These are phyloP conservation scores for Petrolisthes manimaculis DNA, from an alignment of 2,888 invertebrate genomes.

Conservation along the genomic window DNA sequence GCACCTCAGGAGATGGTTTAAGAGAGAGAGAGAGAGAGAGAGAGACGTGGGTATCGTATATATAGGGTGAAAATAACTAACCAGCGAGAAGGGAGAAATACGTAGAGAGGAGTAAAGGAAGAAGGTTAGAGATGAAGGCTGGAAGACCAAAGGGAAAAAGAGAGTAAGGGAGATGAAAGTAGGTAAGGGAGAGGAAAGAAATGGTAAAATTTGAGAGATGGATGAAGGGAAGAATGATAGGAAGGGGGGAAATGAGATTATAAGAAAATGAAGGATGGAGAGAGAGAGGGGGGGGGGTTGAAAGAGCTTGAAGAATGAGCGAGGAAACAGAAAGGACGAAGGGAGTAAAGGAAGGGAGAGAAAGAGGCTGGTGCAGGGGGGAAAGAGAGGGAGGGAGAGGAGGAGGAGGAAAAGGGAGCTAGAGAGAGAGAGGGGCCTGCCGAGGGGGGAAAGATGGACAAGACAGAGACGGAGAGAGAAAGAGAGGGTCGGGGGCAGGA, in stretches of 20 bases:
- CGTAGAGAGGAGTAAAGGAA: constrained; percentile 27
- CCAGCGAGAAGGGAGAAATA: constrained; percentile 5
- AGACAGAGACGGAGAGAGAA: neutral
- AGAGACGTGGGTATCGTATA: constrained; percentile 14
- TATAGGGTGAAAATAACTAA: constrained; percentile 22
- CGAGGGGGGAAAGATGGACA: neutral
- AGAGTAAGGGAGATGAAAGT: constrained; percentile 1
- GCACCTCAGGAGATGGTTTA: neutral
- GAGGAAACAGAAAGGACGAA: constrained; percentile 16
- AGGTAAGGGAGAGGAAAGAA: neutral
- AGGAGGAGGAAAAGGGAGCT: neutral
- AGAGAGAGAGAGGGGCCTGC: neutral
- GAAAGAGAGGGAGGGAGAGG: constrained; percentile 17
- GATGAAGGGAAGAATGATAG: neutral
- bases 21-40: constrained; percentile 19
- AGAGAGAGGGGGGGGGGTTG: constrained; percentile 1
- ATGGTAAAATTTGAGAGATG: constrained; percentile 10
- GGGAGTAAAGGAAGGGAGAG: constrained; percentile 7
- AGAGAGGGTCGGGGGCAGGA: neutral
- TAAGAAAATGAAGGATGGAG: neutral
- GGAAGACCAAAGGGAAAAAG: constrained; percentile 20
- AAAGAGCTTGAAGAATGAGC: constrained; percentile 19
- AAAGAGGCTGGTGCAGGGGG: neutral
- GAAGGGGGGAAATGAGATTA: neutral
- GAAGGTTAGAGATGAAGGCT: constrained; percentile 20